These are phyloP conservation scores for Eutolmus rufibarbis DNA, from an alignment of 2,888 invertebrate species.

Conservation along the genomic window DNA sequence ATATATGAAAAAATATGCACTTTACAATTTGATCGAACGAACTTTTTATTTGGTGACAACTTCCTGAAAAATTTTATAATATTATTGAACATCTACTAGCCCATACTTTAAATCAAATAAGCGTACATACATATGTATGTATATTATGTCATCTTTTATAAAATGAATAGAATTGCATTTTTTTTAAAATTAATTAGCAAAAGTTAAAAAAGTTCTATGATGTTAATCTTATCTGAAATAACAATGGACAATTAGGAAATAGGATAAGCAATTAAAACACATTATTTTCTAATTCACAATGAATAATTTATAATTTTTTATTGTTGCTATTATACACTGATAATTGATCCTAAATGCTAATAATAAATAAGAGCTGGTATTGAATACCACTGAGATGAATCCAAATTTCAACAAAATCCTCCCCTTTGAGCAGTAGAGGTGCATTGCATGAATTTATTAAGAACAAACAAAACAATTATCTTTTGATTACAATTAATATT, in stretches of 20 bases:
- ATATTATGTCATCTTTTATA: no score
- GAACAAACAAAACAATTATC: conserved; percentile 31
- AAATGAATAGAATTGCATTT: no score
- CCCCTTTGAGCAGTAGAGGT: neutral
- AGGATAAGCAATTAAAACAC: neutral
- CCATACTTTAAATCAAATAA: no score
- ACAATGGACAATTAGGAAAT: no score
- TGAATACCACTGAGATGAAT: conserved; percentile 29
- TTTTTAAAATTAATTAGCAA: no score
- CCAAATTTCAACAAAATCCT: conserved; percentile 14
- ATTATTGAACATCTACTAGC: no score
- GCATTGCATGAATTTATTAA: conserved; percentile 14
- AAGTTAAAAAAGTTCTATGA: neutral
- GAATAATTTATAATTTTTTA: conserved; percentile 47
- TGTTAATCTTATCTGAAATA: no score
- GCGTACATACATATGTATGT: no score
- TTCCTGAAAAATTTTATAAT: no score
- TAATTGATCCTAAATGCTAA: conserved; percentile 23
- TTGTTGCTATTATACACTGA: conserved; percentile 23
- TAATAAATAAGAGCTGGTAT: conserved; percentile 32
- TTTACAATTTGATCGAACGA: no score
- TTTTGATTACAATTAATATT: conserved; percentile 3
- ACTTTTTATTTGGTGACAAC: no score
- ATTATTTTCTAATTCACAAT: conserved; percentile 43
- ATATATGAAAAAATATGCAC: no score